Base-by-base conservation (phyloP, 2,113 vertebrate genomes). In the Chelonoidis abingdonii region DNA sequence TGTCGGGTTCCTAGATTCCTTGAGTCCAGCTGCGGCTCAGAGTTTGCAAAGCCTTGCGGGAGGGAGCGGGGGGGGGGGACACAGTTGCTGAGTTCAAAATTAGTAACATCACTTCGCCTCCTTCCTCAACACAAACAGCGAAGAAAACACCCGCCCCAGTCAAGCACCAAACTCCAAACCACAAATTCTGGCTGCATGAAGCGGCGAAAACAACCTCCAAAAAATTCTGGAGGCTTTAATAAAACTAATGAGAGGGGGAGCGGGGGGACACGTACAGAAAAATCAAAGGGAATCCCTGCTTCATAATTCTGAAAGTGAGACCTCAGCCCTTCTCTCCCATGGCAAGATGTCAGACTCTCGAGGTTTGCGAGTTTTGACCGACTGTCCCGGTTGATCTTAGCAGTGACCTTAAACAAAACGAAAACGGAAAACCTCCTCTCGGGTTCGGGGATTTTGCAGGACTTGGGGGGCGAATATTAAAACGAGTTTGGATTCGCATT, bases 161-260 rank as follows among this genome's bases (percentile, higher is more conserved):
- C 27, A 56, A 22, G 31, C 65, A 69, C 52, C 85, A 54, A 93
- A 92, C 94, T 93, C 93, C 90, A 4, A 49, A 78, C 59, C 92
- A 52, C 94, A 81, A 96, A 85, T 92, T 89, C 86, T 79, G 50
- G 1, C 75, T 91, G 5, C 80, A 50, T 81, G 38, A 76, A 49
- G 38, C 38, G 21, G 75, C 86, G 38, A 75, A 72, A 76, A 53
- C 84, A 53, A 44, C 84, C 19, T 82, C 85, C 4, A 54, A 7
- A 80, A 49, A 72, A 69, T 69, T 50, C 69, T n/a, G 53, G 27
- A 54, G 94, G 35, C 56, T 75, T 54, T 65, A 88, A 87, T 72
- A 25, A 81, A 83, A n/a, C 24, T 86, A 89, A 95, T 94, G 89
- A 93, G 89, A 72, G 89, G 52, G 62, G n/a, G 83, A 79, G 80